Evolutionary conservation across 2,797 vertebrate genomes (phyloP), one percentile per base, ranked within the genome.

Genomic region (Chelonia mydas): DNA sequence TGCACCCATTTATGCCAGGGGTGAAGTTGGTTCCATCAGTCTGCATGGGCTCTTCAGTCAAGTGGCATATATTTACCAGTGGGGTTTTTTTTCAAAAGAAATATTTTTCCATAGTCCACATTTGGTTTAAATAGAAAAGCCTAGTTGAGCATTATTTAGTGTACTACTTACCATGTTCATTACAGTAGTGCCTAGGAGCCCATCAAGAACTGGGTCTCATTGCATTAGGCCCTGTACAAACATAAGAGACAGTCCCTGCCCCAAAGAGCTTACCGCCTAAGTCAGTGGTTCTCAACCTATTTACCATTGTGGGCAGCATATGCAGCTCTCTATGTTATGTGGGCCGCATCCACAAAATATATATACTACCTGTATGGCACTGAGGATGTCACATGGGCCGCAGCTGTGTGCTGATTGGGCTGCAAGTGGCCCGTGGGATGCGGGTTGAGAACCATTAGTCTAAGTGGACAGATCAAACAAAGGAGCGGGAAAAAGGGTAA

Each of bases 61-160:
- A 92, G 94, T 84, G 53, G 83, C 49, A 95, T 41, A 81, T 93
- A 90, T 79, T 95, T 87, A 90, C 68, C 11, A 53, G n/a, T 21
- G 9, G 41, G 41, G 79, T 90, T 94, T 10, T 11, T 59, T 37
- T 93, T 88, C 76, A 84, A 96, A 97, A 88, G 90, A 93, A 77
- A 72, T 94, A 94, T 96, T 96, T 97, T 94, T 96, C 57, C 92
- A 27, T 33, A 81, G 78, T 80, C 76, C 86, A 57, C 87, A 87
- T 90, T 96, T 88, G 94, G 50, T 89, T 41, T 81, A 92, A 93
- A 93, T 93, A 95, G 53, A 95, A 96, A 95, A 89, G 37, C 86
- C 68, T 45, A 45, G 47, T 79, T 95, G 87, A 89, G 25, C 51
- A 91, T 90, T 53, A 90, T 79, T 53, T 81, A 59, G 83, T 83